These are phyloP conservation scores for Gerris lacustris DNA, from an alignment of 2,888 invertebrate genomes.

Conservation along the genomic window DNA sequence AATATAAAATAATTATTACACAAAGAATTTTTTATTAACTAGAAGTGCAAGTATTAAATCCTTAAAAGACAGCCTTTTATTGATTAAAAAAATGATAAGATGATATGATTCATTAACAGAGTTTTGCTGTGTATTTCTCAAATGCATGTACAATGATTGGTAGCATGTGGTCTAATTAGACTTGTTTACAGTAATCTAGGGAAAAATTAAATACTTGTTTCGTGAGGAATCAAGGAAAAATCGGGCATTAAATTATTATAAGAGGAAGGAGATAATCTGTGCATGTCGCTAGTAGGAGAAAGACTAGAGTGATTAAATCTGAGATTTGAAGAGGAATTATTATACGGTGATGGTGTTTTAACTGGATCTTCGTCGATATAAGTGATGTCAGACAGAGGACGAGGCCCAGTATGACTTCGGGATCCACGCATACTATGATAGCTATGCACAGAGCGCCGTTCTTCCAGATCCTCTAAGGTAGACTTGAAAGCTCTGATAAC, in stretches of 20 bases:
- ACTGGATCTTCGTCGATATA: conserved; percentile 59
- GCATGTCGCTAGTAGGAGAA: conserved; percentile 21
- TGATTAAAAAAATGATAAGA: too few relatives aligned
- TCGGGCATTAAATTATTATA: conserved; percentile 38
- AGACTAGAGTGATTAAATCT: conserved; percentile 23
- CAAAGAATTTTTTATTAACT: too few relatives aligned
- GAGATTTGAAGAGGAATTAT: conserved; percentile 31
- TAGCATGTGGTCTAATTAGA: too few relatives aligned
- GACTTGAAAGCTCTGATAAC: conserved; percentile 99
- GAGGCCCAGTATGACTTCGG: conserved; percentile 44
- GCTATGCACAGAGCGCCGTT: conserved; percentile 96
- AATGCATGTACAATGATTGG: too few relatives aligned
- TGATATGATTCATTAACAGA: too few relatives aligned
- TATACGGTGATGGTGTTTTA: conserved; percentile 39
- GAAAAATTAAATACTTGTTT: conserved; percentile 51
- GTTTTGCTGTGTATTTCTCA: too few relatives aligned
- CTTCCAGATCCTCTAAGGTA: conserved; percentile 97
- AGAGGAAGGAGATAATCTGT: conserved; percentile 23
- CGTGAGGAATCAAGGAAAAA: conserved; percentile 54
- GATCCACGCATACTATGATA: conserved; percentile 73
- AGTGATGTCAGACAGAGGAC: conserved; percentile 70
- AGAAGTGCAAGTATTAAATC: too few relatives aligned
- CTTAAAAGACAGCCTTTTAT: too few relatives aligned
- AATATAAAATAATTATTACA: too few relatives aligned
- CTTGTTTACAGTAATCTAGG: too few relatives aligned